Conservation (phyloP, 2,797 vertebrate species). For the Chiloscyllium punctatum region DNA sequence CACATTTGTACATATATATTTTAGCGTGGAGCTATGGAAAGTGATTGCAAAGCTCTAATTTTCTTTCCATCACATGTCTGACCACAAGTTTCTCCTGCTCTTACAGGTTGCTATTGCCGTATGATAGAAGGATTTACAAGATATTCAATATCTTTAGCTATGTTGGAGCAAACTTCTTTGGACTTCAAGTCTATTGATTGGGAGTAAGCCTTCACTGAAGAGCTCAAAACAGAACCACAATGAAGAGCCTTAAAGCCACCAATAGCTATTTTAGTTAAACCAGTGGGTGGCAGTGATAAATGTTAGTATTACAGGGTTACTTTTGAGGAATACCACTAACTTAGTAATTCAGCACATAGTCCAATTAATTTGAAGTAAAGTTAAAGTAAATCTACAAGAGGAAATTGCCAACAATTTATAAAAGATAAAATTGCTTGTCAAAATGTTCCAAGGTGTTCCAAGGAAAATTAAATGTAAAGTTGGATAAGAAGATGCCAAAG, state of each 20-base stretch:
- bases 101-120: no score
- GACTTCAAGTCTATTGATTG: no score
- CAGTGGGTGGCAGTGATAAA: not conserved
- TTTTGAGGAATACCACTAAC: not conserved
- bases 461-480: not conserved
- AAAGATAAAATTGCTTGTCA: not conserved
- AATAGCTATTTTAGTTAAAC: not conserved
- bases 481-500: not conserved
- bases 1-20: no score
- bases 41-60: no score
- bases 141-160: no score
- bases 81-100: no score
- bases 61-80: no score
- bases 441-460: not conserved
- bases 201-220: not conserved
- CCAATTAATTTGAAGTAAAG: not conserved
- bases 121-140: no score
- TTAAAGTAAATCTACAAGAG: not conserved
- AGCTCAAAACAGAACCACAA: not conserved
- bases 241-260: not conserved
- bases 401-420: not conserved
- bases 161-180: no score
- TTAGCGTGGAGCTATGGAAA: no score
- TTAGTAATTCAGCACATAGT: not conserved
- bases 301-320: not conserved